Evolutionary conservation across 2,113 vertebrate genomes (phyloP).

Genomic region (Ceratotherium simum): DNA sequence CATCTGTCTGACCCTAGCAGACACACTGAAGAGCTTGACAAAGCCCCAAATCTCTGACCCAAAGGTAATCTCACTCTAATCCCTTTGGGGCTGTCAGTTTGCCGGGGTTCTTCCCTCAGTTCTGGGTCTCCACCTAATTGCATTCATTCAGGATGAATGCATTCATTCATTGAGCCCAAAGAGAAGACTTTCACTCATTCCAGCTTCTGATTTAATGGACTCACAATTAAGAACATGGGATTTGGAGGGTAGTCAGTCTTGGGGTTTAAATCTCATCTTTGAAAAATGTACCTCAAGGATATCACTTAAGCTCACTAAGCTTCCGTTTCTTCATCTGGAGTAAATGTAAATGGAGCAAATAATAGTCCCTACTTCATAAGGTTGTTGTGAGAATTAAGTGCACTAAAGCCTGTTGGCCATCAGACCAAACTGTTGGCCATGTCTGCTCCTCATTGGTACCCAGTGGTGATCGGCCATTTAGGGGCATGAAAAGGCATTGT

Average conservation of each 20-base stretch:
- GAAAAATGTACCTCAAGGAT: not conserved
- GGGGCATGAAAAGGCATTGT: not conserved
- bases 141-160: not conserved
- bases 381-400: not conserved
- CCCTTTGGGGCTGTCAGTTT: not conserved
- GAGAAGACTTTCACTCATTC: not conserved
- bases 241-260: not conserved
- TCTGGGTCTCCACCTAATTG: not conserved
- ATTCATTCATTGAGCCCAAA: not conserved
- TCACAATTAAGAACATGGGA: not conserved
- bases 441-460: not conserved
- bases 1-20: not conserved
- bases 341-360: not conserved
- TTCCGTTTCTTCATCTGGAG: not conserved
- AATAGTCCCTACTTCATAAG: not conserved
- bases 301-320: not conserved
- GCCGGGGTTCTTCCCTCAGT: not conserved
- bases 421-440: no score
- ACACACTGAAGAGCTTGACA: not conserved
- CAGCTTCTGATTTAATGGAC: not conserved
- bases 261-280: not conserved
- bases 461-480: not conserved
- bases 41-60: not conserved
- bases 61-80: not conserved
- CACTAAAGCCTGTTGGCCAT: no score